Base-by-base conservation (phyloP, 2,113 vertebrate species). In the Helogale parvula region DNA sequence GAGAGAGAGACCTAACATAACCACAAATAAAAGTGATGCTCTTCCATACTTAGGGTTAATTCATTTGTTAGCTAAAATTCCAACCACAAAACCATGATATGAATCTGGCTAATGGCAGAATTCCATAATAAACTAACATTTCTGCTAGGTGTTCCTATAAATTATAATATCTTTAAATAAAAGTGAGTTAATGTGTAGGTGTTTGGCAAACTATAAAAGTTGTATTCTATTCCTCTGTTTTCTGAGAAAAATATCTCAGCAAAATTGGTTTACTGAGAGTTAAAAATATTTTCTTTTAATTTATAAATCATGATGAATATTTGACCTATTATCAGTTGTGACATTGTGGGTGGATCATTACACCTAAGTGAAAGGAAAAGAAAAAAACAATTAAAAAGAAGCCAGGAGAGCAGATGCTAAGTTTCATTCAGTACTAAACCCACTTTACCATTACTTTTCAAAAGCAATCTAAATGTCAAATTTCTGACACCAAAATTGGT, bases 401-500 rank as follows among this genome's bases (percentile, higher is more conserved):
- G 3, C 1, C 27, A 81, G 79, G 57, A 90, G 97, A 79, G 23
- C 21, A 92, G 45, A 90, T n/a, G 71, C 57, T 57, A 83, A 68
- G 23, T 86, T 93, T 98, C 92, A 97, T 96, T 95, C 72, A 86
- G 63, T 63, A 79, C 52, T 77, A 88, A 96, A 89, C 93, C 74
- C 66, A 93, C 74, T 94, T 96, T 69, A 81, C 66, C 83, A 74
- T 86, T 95, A 90, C 76, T 97, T 98, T 95, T 91, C 91, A 74
- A 96, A 97, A 83, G 93, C 96, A 97, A 97, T 96, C 95, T 96
- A 95, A 96, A 96, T 96, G 96, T 97, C 97, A 98, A 94, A 96
- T 98, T 98, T 96, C 93, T 97, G 97, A 97, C 88, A 97, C 85
- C 84, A 95, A 97, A 98, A 98, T 98, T 97, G 90, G 95, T 97